phyloP scores from a whole-genome alignment of 2,113 vertebrate species.

The Ageneiosus marmoratus region DNA sequence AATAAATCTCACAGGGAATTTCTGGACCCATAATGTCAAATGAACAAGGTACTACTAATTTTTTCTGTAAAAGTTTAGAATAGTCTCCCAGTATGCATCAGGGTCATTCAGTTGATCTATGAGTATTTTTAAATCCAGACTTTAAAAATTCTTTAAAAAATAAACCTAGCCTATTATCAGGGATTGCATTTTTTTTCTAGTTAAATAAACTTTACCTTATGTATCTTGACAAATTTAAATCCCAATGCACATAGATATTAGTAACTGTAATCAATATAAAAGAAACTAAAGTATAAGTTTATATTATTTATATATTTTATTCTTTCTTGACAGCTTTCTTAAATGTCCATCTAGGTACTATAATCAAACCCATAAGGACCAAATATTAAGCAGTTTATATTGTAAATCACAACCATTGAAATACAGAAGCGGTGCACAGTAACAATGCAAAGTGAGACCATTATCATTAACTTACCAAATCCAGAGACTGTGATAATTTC shows the following conservation, averaged over 20 bases:
- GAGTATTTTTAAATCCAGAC: not conserved
- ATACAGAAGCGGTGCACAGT: not conserved
- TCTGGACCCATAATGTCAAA: not conserved
- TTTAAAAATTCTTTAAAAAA: not conserved
- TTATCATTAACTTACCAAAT: slow-evolving; percentile 55
- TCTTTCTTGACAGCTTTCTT: too few species aligned
- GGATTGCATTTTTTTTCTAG: not conserved
- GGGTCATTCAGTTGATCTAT: not conserved
- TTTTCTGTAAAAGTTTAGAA: not conserved
- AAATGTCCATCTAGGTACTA: not conserved
- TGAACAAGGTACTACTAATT: not conserved
- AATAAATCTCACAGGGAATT: not conserved
- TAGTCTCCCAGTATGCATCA: not conserved
- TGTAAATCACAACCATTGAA: not conserved
- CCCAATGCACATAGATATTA: not conserved
- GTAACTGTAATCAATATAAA: not conserved
- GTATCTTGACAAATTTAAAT: not conserved
- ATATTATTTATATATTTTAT: not conserved
- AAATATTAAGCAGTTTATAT: not conserved
- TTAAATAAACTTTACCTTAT: not conserved
- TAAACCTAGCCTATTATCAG: not conserved
- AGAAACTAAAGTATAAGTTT: not conserved
- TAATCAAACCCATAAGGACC: not conserved
- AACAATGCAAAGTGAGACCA: too few species aligned
- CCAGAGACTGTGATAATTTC: slow-evolving; percentile 30